Conservation (phyloP, 1,140 invertebrate species). For the Apis cerana region DNA sequence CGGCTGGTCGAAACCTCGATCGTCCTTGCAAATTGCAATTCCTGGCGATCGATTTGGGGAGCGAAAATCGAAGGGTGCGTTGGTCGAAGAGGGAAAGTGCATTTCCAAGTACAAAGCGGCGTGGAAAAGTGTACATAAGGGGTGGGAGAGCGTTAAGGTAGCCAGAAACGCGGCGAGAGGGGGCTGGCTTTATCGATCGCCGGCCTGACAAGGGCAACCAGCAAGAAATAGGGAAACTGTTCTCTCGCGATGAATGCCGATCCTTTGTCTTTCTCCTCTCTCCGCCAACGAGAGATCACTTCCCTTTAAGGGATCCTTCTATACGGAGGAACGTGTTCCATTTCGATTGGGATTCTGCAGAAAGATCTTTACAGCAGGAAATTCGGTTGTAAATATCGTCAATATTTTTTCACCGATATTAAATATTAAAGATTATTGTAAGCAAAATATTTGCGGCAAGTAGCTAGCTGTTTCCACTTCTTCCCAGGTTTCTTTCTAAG, state of each 20-base stretch:
- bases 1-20: background rate
- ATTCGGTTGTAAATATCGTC: too few species aligned
- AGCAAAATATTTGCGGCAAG: too few species aligned
- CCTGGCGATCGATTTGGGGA: too few species aligned
- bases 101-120: slow-evolving; percentile 16
- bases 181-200: slow-evolving; percentile 73
- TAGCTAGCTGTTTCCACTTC: too few species aligned
- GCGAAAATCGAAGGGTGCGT: too few species aligned
- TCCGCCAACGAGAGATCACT: background rate
- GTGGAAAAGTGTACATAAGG: slow-evolving; percentile 40
- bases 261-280: slow-evolving; percentile 68
- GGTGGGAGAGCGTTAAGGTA: slow-evolving; percentile 50
- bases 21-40: background rate
- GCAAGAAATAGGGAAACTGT: slow-evolving; percentile 75
- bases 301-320: too few species aligned
- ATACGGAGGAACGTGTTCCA: too few species aligned
- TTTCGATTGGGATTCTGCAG: too few species aligned
- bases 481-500: background rate
- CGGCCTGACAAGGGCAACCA: slow-evolving; percentile 71
- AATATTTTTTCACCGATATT: too few species aligned
- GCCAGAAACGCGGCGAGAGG: slow-evolving; percentile 6
- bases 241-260: slow-evolving; percentile 66
- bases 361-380: too few species aligned
- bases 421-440: too few species aligned
- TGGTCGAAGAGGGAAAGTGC: slow-evolving; percentile 10